A percentile compares a stretch with the other conserved stretches of the same genome.
Evolutionary conservation across 1,140 invertebrate genomes (phyloP).

Genomic region (Planococcus citri): DNA sequence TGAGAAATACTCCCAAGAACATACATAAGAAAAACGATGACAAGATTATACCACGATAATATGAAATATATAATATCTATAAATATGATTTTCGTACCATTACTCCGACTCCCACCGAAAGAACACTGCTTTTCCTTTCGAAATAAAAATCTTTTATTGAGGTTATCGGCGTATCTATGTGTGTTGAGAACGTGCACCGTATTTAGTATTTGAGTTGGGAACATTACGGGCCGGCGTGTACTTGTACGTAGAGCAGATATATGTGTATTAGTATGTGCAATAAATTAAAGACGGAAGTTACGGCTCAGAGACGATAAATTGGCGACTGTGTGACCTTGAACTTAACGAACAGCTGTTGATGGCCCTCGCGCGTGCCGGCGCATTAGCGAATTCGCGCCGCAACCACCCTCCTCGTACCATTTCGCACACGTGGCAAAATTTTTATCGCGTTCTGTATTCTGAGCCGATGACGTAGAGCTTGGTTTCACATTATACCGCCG

Average conservation of each 20-base stretch:
- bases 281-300: slow-evolving; percentile 20
- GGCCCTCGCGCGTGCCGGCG: slow-evolving; percentile 14
- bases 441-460: slow-evolving; percentile 14
- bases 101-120: no score
- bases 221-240: background rate
- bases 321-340: slow-evolving; percentile 18
- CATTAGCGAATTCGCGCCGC: slow-evolving; percentile 14
- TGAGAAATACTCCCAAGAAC: no score
- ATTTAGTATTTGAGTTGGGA: background rate
- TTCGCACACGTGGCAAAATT: slow-evolving; percentile 11
- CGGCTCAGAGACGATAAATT: slow-evolving; percentile 18
- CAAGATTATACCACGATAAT: no score
- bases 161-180: background rate
- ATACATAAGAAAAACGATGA: no score
- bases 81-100: no score
- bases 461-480: background rate
- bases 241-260: background rate
- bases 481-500: background rate
- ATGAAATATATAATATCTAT: no score
- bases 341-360: slow-evolving; percentile 20
- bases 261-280: slow-evolving; percentile 1
- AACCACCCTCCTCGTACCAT: slow-evolving; percentile 2
- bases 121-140: no score
- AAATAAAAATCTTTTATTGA: no score
- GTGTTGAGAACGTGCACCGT: background rate